These are phyloP conservation scores for Parascotia fuliginaria DNA, from an alignment of 2,888 invertebrate species.

Conservation along the genomic window DNA sequence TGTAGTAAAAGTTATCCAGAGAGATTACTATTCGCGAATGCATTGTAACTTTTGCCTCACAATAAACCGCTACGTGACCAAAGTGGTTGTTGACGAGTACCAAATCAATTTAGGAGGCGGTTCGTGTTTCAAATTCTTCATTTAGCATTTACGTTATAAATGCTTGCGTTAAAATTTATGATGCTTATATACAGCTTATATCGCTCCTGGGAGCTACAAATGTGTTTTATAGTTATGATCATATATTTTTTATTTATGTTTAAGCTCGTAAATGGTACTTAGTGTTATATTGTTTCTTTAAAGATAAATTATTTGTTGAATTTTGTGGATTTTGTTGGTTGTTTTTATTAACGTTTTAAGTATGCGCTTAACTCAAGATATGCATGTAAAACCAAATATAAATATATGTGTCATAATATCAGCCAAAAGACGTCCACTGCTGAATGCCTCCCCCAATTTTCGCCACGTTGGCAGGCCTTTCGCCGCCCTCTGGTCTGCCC, in stretches of 20 bases:
- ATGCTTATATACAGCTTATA: slow-evolving; percentile 31
- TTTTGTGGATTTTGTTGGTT: background rate
- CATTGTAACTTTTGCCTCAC: slow-evolving; percentile 78
- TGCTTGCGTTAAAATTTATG: slow-evolving; percentile 35
- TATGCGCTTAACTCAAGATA: background rate
- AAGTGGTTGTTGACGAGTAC: slow-evolving; percentile 64
- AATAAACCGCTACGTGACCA: slow-evolving; percentile 77
- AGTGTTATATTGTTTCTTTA: slow-evolving; percentile 6
- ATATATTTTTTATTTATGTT: slow-evolving; percentile 28
- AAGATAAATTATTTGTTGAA: slow-evolving; percentile 6
- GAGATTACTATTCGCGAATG: slow-evolving; percentile 63
- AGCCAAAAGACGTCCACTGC: too few species aligned
- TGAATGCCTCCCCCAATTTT: too few species aligned
- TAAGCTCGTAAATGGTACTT: slow-evolving; percentile 9
- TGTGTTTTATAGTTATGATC: slow-evolving; percentile 33
- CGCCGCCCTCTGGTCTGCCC: too few species aligned
- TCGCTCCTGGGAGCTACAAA: slow-evolving; percentile 33
- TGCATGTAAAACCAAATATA: too few species aligned
- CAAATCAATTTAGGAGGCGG: slow-evolving; percentile 73
- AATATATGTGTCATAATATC: too few species aligned
- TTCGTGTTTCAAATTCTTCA: slow-evolving; percentile 69
- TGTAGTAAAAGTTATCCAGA: slow-evolving; percentile 65
- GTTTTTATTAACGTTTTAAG: background rate
- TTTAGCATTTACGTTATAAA: slow-evolving; percentile 45
- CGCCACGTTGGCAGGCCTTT: too few species aligned